These are phyloP conservation scores for Ictalurus punctatus DNA, from an alignment of 2,113 vertebrate genomes.

Conservation along the genomic window DNA sequence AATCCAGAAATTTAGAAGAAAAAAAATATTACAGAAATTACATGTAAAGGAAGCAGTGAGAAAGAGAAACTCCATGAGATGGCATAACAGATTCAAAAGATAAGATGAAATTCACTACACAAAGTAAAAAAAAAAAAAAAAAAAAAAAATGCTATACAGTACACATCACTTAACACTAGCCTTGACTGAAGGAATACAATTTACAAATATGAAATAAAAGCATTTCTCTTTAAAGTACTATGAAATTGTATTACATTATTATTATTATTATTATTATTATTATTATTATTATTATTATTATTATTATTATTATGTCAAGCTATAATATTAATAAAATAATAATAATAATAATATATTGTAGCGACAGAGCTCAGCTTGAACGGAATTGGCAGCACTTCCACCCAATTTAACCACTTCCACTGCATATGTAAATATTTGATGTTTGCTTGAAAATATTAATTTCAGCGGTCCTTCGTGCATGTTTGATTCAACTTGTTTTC, in stretches of 20 bases:
- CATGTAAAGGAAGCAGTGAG: neutral
- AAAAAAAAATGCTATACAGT: no score
- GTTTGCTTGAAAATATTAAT: neutral
- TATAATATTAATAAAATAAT: neutral
- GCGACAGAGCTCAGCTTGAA: neutral
- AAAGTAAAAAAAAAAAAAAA: neutral
- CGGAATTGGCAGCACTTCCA: neutral
- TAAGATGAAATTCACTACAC: neutral
- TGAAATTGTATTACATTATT: neutral
- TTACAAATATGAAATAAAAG: no score
- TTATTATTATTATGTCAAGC: neutral
- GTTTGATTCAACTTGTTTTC: neutral
- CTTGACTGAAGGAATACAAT: no score
- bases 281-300: neutral
- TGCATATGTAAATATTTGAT: neutral
- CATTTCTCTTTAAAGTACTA: neutral
- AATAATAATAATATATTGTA: neutral
- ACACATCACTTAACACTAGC: no score
- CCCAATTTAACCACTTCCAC: neutral
- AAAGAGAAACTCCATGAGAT: neutral
- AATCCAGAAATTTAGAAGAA: neutral
- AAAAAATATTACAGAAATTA: neutral
- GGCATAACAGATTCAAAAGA: neutral
- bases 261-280: neutral
- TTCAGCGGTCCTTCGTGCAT: neutral